Evolutionary conservation across 2,113 vertebrate genomes (phyloP).

Genomic region (Daphoenositta chrysoptera): DNA sequence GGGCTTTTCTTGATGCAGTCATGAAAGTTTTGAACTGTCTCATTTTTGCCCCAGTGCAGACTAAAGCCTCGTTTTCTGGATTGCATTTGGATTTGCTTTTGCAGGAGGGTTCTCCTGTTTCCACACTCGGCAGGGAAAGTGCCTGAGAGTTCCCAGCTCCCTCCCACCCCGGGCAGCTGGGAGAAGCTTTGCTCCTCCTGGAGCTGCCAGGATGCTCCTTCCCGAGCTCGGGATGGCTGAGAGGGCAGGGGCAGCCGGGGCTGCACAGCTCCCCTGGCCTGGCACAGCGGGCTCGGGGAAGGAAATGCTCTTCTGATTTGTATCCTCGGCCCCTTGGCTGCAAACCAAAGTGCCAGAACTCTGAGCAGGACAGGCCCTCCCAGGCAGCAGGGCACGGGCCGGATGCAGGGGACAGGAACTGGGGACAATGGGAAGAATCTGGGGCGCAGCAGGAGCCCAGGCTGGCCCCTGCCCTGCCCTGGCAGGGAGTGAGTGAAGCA

Average conservation of each 20-base stretch:
- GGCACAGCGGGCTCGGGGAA: slow-evolving; percentile 25
- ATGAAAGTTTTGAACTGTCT: neutral
- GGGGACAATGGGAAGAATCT: slow-evolving; percentile 43
- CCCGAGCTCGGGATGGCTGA: neutral
- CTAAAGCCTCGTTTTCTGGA: neutral
- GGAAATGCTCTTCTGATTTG: slow-evolving; percentile 15
- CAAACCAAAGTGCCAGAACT: neutral
- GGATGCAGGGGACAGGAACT: slow-evolving; percentile 48
- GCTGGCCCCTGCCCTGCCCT: neutral
- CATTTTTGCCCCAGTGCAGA: neutral
- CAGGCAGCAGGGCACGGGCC: slow-evolving; percentile 15
- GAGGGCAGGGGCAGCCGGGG: slow-evolving; percentile 3
- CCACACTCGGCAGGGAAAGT: neutral
- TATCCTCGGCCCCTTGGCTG: slow-evolving; percentile 44
- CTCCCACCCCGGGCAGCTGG: neutral
- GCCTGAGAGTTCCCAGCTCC: neutral
- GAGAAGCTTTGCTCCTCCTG: neutral
- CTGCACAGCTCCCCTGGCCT: neutral
- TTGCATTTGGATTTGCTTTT: neutral
- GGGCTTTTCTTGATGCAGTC: neutral
- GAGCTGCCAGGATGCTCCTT: neutral
- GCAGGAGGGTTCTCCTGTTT: neutral
- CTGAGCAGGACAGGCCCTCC: neutral
- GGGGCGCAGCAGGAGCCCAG: neutral
- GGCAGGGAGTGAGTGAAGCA: too few relatives aligned